phyloP scores from a whole-genome alignment of 2,888 invertebrate species.

The Sipha maydis region DNA sequence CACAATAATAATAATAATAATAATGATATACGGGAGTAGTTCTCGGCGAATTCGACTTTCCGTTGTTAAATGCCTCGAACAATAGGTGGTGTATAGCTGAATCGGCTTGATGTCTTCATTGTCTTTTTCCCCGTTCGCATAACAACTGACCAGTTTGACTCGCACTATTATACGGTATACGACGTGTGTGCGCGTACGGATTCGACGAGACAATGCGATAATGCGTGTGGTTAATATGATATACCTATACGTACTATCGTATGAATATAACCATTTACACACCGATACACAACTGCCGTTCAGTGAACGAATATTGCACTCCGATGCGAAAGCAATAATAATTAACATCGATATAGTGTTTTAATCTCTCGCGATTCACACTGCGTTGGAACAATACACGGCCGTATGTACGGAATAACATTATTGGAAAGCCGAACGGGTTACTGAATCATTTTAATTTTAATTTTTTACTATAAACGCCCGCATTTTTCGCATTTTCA shows the following conservation, averaged over 20 bases:
- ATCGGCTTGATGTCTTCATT: slow-evolving; percentile 14
- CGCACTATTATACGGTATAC: background rate
- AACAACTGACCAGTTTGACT: slow-evolving; percentile 21
- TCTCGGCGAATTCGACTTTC: background rate
- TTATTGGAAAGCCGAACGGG: slow-evolving; percentile 38
- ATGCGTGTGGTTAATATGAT: no score
- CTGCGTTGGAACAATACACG: slow-evolving; percentile 8
- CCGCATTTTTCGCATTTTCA: background rate
- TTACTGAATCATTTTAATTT: background rate
- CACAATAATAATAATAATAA: background rate
- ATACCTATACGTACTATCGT: no score
- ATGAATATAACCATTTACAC: background rate
- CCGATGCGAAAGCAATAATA: slow-evolving; percentile 50
- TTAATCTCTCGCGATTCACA: slow-evolving; percentile 36
- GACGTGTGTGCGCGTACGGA: background rate
- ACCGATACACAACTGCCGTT: background rate
- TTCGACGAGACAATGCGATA: background rate
- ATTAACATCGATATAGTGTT: background rate
- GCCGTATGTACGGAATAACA: slow-evolving; percentile 11
- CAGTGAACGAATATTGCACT: background rate
- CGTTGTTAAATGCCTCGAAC: slow-evolving; percentile 20
- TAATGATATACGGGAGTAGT: no score
- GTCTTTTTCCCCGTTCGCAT: background rate
- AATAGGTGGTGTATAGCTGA: background rate
- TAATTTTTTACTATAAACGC: no score